Conservation (phyloP, 2,797 vertebrate genomes). For the Hybognathus amarus region DNA sequence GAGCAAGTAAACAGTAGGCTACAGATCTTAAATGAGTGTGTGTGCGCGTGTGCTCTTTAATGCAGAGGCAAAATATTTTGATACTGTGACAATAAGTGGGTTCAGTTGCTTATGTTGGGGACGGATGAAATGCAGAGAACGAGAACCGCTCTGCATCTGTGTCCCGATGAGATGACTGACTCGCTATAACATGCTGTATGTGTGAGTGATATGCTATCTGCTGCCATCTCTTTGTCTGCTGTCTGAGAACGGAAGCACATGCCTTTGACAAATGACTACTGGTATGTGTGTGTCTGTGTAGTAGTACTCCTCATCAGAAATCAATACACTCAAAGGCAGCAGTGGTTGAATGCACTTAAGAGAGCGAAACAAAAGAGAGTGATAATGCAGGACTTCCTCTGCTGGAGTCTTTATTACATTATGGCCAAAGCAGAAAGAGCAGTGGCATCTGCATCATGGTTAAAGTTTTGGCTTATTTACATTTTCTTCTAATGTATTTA, state of each 20-base stretch:
- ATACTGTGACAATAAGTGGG: too few species aligned
- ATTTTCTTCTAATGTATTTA: background rate
- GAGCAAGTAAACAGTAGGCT: too few species aligned
- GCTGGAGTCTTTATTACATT: slow-evolving; percentile 20
- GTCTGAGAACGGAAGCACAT: background rate
- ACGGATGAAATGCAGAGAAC: background rate
- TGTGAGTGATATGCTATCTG: background rate
- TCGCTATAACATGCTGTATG: background rate
- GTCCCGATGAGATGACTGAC: background rate
- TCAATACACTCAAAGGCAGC: slow-evolving; percentile 40
- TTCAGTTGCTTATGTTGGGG: background rate
- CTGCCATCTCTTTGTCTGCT: slow-evolving; percentile 9
- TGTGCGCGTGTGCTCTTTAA: background rate
- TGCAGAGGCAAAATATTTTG: slow-evolving; percentile 1
- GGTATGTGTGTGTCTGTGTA: slow-evolving; percentile 39
- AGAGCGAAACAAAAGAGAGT: slow-evolving; percentile 11
- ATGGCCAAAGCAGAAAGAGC: background rate
- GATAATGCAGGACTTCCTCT: slow-evolving; percentile 23
- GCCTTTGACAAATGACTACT: slow-evolving; percentile 35
- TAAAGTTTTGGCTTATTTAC: background rate
- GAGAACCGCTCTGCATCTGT: slow-evolving; percentile 2
- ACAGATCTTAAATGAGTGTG: background rate
- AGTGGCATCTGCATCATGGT: background rate
- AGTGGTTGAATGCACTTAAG: background rate
- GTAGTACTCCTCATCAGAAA: slow-evolving; percentile 22